Conservation (phyloP, 2,113 vertebrate species). For the Apistogramma diplotaenia region DNA sequence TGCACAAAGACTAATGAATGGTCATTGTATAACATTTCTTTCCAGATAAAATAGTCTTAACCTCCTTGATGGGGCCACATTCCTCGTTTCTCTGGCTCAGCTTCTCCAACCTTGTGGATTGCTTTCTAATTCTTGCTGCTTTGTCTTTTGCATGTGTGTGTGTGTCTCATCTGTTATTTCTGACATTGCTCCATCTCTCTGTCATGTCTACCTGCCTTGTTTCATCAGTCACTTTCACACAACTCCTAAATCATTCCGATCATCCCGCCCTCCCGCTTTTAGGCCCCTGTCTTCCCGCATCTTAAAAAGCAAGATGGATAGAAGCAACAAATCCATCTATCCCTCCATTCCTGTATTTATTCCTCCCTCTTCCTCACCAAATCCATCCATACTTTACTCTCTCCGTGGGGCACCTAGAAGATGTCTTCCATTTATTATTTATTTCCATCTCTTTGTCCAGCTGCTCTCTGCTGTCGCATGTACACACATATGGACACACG, state of each 20-base stretch:
- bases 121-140: neutral
- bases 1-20: neutral
- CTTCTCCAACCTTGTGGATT: neutral
- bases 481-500: neutral
- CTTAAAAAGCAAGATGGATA: slow-evolving; percentile 10
- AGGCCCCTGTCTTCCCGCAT: neutral
- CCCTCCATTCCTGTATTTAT: neutral
- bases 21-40: neutral
- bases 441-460: slow-evolving; percentile 51
- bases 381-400: slow-evolving; percentile 19
- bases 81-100: neutral
- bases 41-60: neutral
- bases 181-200: neutral
- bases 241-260: slow-evolving; percentile 1
- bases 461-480: slow-evolving; percentile 25
- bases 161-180: neutral
- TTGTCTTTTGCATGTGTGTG: neutral
- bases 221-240: slow-evolving; percentile 1
- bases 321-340: slow-evolving; percentile 9
- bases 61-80: neutral
- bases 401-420: slow-evolving; percentile 34
- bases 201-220: neutral
- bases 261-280: neutral
- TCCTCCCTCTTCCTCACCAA: slow-evolving; percentile 13
- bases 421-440: slow-evolving; percentile 56